A percentile compares a stretch with the other conserved stretches of the same genome.
These are phyloP conservation scores for Osmerus eperlanus DNA, from an alignment of 2,113 vertebrate genomes.

Conservation along the genomic window DNA sequence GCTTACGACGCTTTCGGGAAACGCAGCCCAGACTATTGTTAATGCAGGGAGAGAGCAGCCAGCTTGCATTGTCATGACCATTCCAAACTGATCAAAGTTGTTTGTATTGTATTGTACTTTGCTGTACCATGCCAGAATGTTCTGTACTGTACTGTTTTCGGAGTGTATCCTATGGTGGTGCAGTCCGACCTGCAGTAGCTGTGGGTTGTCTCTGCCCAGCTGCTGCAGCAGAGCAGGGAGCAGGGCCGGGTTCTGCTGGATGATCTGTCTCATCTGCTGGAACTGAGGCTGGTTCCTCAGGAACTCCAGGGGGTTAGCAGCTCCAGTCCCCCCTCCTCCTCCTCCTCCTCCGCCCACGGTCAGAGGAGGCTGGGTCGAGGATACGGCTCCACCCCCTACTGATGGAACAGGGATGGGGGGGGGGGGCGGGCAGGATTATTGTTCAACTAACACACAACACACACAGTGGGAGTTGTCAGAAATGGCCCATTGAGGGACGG, in stretches of 20 bases:
- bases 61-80: too few relatives aligned
- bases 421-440: neutral
- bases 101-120: too few relatives aligned
- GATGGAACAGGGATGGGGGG: neutral
- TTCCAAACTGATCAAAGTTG: too few relatives aligned
- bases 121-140: too few relatives aligned
- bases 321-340: neutral
- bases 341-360: neutral
- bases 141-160: too few relatives aligned
- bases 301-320: conserved; percentile 72
- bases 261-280: conserved; percentile 78
- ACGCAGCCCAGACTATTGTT: too few relatives aligned
- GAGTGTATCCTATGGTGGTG: neutral
- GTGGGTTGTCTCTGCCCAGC: conserved; percentile 74
- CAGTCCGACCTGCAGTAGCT: conserved; percentile 69
- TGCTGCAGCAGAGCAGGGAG: conserved; percentile 73
- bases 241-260: conserved; percentile 75
- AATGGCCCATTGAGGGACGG: neutral
- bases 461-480: too few relatives aligned
- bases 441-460: too few relatives aligned
- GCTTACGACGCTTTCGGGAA: too few relatives aligned
- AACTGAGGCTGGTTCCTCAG: conserved; percentile 76
- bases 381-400: conserved; percentile 29
- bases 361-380: conserved; percentile 1
- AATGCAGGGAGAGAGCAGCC: too few relatives aligned